Evolutionary conservation across 2,113 vertebrate species (phyloP).

Genomic region (Zingel zingel): DNA sequence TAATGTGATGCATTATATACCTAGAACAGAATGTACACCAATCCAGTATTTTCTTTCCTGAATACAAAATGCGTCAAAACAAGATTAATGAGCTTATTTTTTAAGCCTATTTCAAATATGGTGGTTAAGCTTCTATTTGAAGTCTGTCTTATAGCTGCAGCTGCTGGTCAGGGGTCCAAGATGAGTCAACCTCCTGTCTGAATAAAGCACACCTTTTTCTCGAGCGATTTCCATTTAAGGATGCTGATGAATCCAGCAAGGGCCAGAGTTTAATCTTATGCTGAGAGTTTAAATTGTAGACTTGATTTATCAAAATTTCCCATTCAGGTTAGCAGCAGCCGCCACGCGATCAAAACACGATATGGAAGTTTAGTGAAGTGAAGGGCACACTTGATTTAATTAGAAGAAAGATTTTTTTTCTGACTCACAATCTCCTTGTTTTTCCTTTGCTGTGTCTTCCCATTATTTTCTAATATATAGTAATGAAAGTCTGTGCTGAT

Average conservation of each 20-base stretch:
- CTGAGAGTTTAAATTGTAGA: conserved; percentile 38
- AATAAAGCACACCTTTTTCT: conserved; percentile 49
- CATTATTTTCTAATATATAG: conserved; percentile 64
- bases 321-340: conserved; percentile 62
- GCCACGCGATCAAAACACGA: conserved; percentile 66
- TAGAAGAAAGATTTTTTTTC: conserved; percentile 62
- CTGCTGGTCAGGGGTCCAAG: conserved; percentile 38
- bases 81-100: conserved; percentile 52
- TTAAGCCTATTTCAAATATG: conserved; percentile 39
- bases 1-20: not conserved
- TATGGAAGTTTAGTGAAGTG: conserved; percentile 75
- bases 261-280: conserved; percentile 69
- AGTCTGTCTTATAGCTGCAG: conserved; percentile 40
- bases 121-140: conserved; percentile 40
- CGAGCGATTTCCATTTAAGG: conserved; percentile 62
- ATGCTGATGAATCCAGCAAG: conserved; percentile 44
- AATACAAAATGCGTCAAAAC: conserved; percentile 22
- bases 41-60: not conserved
- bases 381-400: conserved; percentile 78
- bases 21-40: not conserved
- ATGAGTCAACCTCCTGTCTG: conserved; percentile 46
- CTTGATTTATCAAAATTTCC: conserved; percentile 54
- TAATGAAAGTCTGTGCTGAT: conserved; percentile 76
- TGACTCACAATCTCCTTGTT: conserved; percentile 68
- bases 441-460: conserved; percentile 49